Evolutionary conservation across 2,113 vertebrate genomes (phyloP), one percentile per base, ranked within the genome.

Genomic region (Craseonycteris thonglongyai): DNA sequence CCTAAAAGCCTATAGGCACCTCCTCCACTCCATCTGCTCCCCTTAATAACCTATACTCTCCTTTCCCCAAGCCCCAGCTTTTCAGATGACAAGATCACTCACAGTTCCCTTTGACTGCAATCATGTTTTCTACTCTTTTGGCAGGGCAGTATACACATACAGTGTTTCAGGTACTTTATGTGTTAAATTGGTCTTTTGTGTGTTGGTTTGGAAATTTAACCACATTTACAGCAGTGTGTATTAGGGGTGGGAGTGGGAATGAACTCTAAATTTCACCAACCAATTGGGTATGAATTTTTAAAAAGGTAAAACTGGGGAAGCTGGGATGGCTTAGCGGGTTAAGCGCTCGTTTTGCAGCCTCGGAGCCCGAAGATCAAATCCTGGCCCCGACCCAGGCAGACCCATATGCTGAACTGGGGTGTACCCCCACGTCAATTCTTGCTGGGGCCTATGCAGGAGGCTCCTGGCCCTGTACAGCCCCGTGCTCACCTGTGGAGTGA

Each of bases 131-230:
- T 92, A 68, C 35, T 87, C 11, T 68, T 91, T 95, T 74, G n/a
- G 49, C 40, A 49, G 68, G 79, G 68, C 58, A 96, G 35, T n/a
- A n/a, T n/a, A n/a, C n/a, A 66, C 78, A 40, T 69, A 42, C 63
- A 74, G 78, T 88, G 74, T 92, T 85, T 82, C 65, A 68, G 74
- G 58, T 63, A 59, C 59, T 58, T 49, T 45, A 42, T 90, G 28
- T 79, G 51, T 65, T 95, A 92, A 88, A 35, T 89, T 66, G 54
- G 22, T 45, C 85, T 93, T 96, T 58, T 59, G 35, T 88, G 49
- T 65, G 51, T 89, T 91, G 86, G 54, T 69, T 80, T 86, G 14
- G 49, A 93, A 96, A 91, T 82, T n/a, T 88, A 78, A 91, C 38
- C n/a, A 78, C 35, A 49, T 84, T 93, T 84, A 58, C 2, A 88